These are phyloP conservation scores for Arrhamphus sclerolepis DNA, from an alignment of 2,797 vertebrate genomes.

Conservation along the genomic window DNA sequence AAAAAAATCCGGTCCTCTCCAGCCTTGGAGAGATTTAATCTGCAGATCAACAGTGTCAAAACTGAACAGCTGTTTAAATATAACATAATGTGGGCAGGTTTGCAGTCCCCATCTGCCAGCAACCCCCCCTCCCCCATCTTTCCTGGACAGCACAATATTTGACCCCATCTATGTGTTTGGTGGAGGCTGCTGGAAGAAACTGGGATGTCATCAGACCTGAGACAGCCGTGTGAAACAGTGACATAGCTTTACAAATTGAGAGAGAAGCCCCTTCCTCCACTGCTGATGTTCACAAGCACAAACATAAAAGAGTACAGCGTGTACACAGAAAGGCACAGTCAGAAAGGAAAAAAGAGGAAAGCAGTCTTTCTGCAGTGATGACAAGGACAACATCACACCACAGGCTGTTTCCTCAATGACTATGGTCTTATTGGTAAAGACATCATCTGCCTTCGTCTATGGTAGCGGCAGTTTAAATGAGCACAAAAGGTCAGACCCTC, in stretches of 20 bases:
- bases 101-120: constrained; percentile 1
- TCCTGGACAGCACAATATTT: constrained; percentile 54
- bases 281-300: constrained; percentile 56
- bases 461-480: constrained; percentile 61
- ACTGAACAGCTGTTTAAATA: constrained; percentile 34
- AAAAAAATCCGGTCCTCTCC: constrained; percentile 24
- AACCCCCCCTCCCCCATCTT: constrained; percentile 10
- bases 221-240: constrained; percentile 54
- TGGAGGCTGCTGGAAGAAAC: constrained; percentile 41
- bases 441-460: constrained; percentile 52
- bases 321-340: constrained; percentile 29
- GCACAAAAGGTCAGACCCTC: constrained; percentile 66
- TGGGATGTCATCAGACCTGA: constrained; percentile 3
- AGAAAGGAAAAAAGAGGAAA: constrained; percentile 14
- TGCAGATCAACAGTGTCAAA: constrained; percentile 38
- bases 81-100: constrained; percentile 36
- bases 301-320: constrained; percentile 26
- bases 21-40: constrained; percentile 12
- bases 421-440: constrained; percentile 48
- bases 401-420: constrained; percentile 32
- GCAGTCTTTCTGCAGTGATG: constrained; percentile 26
- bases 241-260: constrained; percentile 42
- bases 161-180: constrained; percentile 21
- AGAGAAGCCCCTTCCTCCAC: constrained; percentile 39
- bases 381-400: constrained; percentile 45